Percentiles rank a stretch among this genome's conserved stretches.
Evolutionary conservation across 2,113 vertebrate genomes (phyloP).

Genomic region (Galemys pyrenaicus): DNA sequence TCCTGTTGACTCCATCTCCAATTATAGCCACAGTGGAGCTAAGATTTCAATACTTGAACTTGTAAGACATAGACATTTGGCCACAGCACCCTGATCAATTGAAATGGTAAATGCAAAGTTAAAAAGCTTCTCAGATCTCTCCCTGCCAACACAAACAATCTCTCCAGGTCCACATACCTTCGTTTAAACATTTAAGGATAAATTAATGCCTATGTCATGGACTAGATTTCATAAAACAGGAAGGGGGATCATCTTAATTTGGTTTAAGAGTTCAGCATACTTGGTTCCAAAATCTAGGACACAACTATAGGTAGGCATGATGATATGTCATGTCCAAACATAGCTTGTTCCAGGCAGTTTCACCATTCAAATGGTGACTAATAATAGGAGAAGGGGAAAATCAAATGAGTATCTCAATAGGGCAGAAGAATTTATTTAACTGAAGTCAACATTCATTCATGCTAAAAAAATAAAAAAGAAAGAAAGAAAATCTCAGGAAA

Average conservation of each 20-base stretch:
- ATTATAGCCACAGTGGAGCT: background rate
- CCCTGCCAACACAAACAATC: background rate
- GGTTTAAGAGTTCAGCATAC: background rate
- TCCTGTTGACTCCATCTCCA: background rate
- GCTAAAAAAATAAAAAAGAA: background rate
- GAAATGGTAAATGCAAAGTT: background rate
- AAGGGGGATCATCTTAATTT: background rate
- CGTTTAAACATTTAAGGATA: background rate
- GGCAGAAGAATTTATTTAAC: background rate
- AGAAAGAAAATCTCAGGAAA: slow-evolving; percentile 2
- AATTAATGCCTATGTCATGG: background rate
- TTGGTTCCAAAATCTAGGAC: too few species aligned
- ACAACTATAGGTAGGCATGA: background rate
- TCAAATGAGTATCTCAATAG: background rate
- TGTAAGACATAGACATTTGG: background rate
- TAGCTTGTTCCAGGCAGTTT: background rate
- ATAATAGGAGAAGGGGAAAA: background rate
- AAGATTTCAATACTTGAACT: background rate
- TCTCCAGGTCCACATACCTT: background rate
- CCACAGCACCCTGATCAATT: background rate
- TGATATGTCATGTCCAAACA: background rate
- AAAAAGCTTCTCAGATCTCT: background rate
- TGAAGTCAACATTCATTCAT: background rate
- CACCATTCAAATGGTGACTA: background rate
- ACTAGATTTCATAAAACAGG: background rate